Base-by-base conservation (phyloP, 2,113 vertebrate species). In the Heterotilapia buettikoferi region DNA sequence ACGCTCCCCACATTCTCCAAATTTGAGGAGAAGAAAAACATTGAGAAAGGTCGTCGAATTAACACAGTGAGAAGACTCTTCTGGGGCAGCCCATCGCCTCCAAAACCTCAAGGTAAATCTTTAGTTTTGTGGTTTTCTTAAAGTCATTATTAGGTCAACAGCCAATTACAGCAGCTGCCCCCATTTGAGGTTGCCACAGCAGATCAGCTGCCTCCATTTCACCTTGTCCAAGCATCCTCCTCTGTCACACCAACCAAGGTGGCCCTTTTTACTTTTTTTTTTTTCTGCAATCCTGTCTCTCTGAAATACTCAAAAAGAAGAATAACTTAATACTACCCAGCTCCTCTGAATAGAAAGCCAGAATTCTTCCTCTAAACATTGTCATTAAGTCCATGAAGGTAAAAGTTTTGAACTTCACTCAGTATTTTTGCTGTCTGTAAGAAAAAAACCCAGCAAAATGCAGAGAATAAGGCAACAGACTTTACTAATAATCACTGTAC, bases 11-110 rank as follows among this genome's bases (percentile, higher is more conserved):
- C 95, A 82, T 96, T 96, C 83, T 95, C 94, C 84, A 96, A 96
- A 86, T 95, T 95, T 84, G 95, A 96, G 90, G 95, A 96, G 94
- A 97, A 96, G 92, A 97, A 96, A 86, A 96, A 31, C 83, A 93
- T 59, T 1, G 96, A 97, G 91, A 97, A 96, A 92, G 85, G 96
- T 7, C 94, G 96, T 24, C 90, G 95, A 19, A 95, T 96, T 61
- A 96, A 93, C 68, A 95, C 95, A 1, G 90, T 97, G 92, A 95
- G 90, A 83, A 95, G 92, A 71, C 95, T 97, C 12, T 96, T 97
- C 92, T 96, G 95, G 96, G 96, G 96, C 16, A 90, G 84, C 31
- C 89, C 95, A 5, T 95, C 95, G 1, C 90, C 96, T 68, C 88
- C 95, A 29, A 97, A 96, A 89, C 92, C 68, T 63, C 91, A 88